These are phyloP conservation scores for Pteria penguin DNA, from an alignment of 2,888 invertebrate genomes.

Conservation along the genomic window DNA sequence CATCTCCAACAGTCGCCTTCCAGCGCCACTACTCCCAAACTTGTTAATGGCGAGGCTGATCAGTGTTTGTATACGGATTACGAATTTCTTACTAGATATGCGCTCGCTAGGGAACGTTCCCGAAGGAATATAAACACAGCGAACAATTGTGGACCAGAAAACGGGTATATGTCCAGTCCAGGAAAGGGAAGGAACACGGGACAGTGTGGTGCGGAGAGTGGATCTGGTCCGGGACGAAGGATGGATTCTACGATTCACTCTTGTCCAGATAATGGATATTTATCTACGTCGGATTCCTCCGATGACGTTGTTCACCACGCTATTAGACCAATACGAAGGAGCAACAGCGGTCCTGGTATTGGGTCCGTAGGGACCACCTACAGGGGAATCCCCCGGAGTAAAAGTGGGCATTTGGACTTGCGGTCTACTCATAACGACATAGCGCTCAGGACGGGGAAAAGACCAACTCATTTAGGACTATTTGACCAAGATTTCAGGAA, in stretches of 20 bases:
- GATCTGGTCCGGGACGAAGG: no score
- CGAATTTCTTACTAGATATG: neutral
- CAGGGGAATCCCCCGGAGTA: neutral
- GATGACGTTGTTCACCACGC: neutral
- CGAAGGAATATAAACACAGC: no score
- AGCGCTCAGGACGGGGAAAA: neutral
- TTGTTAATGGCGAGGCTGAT: neutral
- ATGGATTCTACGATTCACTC: no score
- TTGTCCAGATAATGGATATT: no score
- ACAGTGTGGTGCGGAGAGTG: neutral
- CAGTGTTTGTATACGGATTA: neutral
- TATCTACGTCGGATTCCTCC: neutral
- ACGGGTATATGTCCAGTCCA: neutral
- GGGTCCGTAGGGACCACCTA: neutral
- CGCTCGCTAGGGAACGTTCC: neutral
- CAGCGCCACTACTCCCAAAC: neutral
- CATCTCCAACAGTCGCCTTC: neutral
- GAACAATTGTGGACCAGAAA: no score
- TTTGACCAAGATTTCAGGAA: neutral
- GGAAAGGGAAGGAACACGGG: no score
- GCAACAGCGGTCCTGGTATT: neutral
- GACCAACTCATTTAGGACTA: neutral
- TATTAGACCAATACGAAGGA: neutral
- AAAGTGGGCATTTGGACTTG: neutral
- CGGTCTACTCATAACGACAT: neutral